Conservation (phyloP, 2,888 invertebrate genomes). For the Cerastoderma edule region DNA sequence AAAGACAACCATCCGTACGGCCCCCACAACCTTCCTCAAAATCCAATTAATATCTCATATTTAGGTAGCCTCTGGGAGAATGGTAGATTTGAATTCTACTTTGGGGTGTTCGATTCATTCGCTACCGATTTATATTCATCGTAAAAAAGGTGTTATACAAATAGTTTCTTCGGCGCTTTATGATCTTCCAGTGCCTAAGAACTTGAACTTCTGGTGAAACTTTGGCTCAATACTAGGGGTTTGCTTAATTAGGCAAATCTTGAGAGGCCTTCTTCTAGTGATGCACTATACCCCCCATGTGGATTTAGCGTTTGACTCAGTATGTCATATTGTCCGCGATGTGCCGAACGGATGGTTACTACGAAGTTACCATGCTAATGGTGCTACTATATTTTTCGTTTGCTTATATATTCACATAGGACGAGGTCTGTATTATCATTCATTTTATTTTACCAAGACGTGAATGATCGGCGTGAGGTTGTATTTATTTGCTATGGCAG, state of each 20-base stretch:
- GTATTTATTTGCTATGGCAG: conserved; percentile 88
- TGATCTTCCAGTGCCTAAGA: conserved; percentile 71
- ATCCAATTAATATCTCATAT: too few relatives aligned
- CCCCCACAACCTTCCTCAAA: background rate
- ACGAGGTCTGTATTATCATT: conserved; percentile 87
- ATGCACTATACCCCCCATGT: conserved; percentile 89
- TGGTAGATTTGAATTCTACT: conserved; percentile 4
- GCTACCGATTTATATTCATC: background rate
- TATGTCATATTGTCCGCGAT: conserved; percentile 89
- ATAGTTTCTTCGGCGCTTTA: conserved; percentile 43
- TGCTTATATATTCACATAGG: conserved; percentile 89
- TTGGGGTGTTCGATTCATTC: conserved; percentile 9
- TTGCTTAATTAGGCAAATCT: conserved; percentile 87
- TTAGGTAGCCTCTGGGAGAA: too few relatives aligned
- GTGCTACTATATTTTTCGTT: conserved; percentile 90
- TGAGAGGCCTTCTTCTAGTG: conserved; percentile 89
- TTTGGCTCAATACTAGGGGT: conserved; percentile 85
- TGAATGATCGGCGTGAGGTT: conserved; percentile 89
- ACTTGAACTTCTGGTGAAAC: conserved; percentile 86
- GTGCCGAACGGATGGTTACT: conserved; percentile 89
- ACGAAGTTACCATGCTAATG: conserved; percentile 89
- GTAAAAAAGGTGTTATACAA: background rate
- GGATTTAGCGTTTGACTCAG: conserved; percentile 88
- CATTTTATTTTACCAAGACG: conserved; percentile 85
- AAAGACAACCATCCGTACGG: background rate